A percentile compares a stretch with the other conserved stretches of the same genome.
These are phyloP conservation scores for Rhabdomys pumilio DNA, from an alignment of 2,797 vertebrate genomes.

Conservation along the genomic window DNA sequence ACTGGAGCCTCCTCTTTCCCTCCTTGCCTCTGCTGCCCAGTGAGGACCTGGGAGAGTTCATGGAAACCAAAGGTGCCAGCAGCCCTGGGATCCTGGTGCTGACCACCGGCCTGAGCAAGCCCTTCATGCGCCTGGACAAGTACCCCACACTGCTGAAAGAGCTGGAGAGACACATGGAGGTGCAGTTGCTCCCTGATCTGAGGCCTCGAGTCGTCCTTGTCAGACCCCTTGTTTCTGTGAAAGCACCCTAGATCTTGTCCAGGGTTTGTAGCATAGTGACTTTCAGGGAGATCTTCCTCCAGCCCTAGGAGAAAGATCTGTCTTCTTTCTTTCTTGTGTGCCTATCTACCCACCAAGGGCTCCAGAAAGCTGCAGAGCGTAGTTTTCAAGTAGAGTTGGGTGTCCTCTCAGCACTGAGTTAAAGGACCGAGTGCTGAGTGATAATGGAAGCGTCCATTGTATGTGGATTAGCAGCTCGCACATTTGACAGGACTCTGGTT, in stretches of 20 bases:
- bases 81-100: slow-evolving; percentile 97
- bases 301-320: not conserved
- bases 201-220: not conserved
- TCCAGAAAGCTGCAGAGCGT: not conserved
- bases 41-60: slow-evolving; percentile 97
- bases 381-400: too few relatives aligned
- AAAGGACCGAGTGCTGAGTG: rapidly evolving
- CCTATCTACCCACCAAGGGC: not conserved
- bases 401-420: not conserved
- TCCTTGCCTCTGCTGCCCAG: slow-evolving; percentile 84
- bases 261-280: not conserved
- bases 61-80: slow-evolving; percentile 96
- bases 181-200: not conserved
- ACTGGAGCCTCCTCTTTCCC: not conserved
- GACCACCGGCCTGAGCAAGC: slow-evolving; percentile 98
- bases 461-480: not conserved
- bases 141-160: slow-evolving; percentile 98
- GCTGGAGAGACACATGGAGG: slow-evolving; percentile 99
- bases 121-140: slow-evolving; percentile 99
- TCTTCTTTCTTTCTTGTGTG: not conserved
- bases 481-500: not conserved
- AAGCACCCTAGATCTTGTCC: not conserved
- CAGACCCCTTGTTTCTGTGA: not conserved
- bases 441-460: rapidly evolving
- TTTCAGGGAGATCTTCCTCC: not conserved